Base-by-base conservation (phyloP, 2,888 invertebrate species). In the Spodoptera exigua region DNA sequence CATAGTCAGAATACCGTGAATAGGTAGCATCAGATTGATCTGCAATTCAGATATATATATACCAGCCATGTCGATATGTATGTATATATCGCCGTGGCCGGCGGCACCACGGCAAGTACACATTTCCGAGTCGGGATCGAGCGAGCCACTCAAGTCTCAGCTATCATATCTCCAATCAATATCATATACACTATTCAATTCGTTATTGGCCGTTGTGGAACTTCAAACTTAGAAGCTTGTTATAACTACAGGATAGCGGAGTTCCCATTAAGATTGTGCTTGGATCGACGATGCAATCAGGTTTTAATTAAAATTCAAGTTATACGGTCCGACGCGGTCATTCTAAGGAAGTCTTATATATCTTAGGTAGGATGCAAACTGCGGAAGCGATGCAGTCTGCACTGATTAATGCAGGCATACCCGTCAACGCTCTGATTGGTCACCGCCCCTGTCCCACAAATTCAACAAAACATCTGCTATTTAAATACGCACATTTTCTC, bases 291-390 rank as follows among this genome's bases (percentile, higher is more conserved):
- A n/a, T 53, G 21, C 34, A 53, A 39, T 37, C 21, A 17, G 11
- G 9, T 34, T 43, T 16, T 12, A 60, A 21, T 37, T 32, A 27
- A 7, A 44, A 14, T 27, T n/a, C 14, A 3, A 66, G 32, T 58
- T 34, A 34, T 9, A 14, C 9, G 14, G 53, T 10, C 21, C 9
- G 9, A 44, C 2, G 3, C 17, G 2, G n/a, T 12, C 12, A 21
- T 43, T 40, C 10, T 39, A 35, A n/a, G 16, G 13, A 14, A 12
- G 17, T 34, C 21, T 14, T 36, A 21, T 17, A 13, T 1, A 27
- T 4, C 0, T 32, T 14, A 21, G 49, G 34, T 3, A 13, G 17
- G 39, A 39, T 21, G 39, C 12, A 1, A n/a, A 37, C 18, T n/a
- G 14, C 27, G 4, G 12, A 34, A 3, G 18, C 5, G 9, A 16